These are phyloP conservation scores for Cryptotermes secundus DNA, from an alignment of 1,140 invertebrate species.

Conservation along the genomic window DNA sequence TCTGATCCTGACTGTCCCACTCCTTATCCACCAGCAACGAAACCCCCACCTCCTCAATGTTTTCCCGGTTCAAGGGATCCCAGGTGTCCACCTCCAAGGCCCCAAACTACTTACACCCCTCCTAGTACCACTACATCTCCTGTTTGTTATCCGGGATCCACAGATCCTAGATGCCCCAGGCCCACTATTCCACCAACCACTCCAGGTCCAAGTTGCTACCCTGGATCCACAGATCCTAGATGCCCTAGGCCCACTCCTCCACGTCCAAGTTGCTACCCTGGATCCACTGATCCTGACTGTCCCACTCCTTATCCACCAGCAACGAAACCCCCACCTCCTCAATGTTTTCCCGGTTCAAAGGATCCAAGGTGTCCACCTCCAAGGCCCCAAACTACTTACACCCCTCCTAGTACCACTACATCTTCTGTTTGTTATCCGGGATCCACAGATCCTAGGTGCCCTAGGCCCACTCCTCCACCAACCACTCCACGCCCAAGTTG, in stretches of 20 bases:
- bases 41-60: constrained; percentile 35
- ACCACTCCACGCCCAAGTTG: constrained; percentile 35
- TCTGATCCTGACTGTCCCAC: constrained; percentile 38
- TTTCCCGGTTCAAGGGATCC: constrained; percentile 47
- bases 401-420: constrained; percentile 39
- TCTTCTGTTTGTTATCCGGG: constrained; percentile 44
- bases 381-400: constrained; percentile 36
- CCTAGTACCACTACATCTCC: constrained; percentile 33
- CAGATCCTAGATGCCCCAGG: constrained; percentile 42
- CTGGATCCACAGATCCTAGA: constrained; percentile 43
- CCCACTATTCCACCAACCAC: constrained; percentile 23
- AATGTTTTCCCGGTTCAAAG: too few relatives aligned
- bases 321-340: too few relatives aligned
- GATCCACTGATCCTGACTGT: too few relatives aligned
- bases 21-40: constrained; percentile 23
- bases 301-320: too few relatives aligned
- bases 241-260: too few relatives aligned
- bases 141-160: constrained; percentile 39
- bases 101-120: constrained; percentile 37
- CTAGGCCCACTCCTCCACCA: constrained; percentile 41
- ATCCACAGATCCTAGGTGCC: constrained; percentile 47
- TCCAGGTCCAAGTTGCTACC: constrained; percentile 38
- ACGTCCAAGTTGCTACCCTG: too few relatives aligned
- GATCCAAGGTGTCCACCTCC: constrained; percentile 41
- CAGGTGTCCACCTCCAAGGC: too few relatives aligned